Base-by-base conservation (phyloP, 2,797 vertebrate species). In the Natrix natrix region DNA sequence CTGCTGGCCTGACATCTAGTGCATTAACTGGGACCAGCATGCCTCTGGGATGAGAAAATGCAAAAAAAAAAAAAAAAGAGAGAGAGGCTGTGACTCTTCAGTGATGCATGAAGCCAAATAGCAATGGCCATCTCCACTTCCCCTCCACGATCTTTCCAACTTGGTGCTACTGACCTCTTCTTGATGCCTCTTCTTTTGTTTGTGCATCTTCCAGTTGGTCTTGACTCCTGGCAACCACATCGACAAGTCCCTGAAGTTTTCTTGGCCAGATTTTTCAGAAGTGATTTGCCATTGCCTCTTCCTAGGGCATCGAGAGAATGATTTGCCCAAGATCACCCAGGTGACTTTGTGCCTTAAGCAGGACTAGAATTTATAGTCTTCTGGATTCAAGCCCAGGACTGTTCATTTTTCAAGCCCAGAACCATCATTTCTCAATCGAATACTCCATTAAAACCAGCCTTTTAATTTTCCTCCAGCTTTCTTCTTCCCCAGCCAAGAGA, bases 21-120 rank as follows among this genome's bases (percentile, higher is more conserved):
- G 94, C 95, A 96, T 96, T 96, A 97, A 94, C 95, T 94, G 95
- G 93, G 93, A 94, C 93, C 96, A 94, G 95, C 20, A 95, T 92
- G 94, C 90, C 95, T 93, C 95, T 95, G 93, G 93, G 96, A 95
- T 95, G 95, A 97, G 97, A 97, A 96, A 96, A 96, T 96, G 96
- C 95, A 93, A 95, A 96, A 95, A 96, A 96, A 95, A 96, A 94
- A 96, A 37, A 37, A 37, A 93, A 95, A 96, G n/a, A 95, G 96
- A 96, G 95, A 96, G 94, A 96, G 96, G 96, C 97, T 97, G 95
- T 97, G 94, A 96, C 95, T 95, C 95, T 97, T 95, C 97, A 98
- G 97, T 97, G 97, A 97, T 97, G 96, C 95, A 97, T 97, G 97
- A 95, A 97, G 95, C 92, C 91, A 52, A 93, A 94, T 93, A 96